Evolutionary conservation across 2,113 vertebrate species (phyloP).

Genomic region (Regulus satrapa): DNA sequence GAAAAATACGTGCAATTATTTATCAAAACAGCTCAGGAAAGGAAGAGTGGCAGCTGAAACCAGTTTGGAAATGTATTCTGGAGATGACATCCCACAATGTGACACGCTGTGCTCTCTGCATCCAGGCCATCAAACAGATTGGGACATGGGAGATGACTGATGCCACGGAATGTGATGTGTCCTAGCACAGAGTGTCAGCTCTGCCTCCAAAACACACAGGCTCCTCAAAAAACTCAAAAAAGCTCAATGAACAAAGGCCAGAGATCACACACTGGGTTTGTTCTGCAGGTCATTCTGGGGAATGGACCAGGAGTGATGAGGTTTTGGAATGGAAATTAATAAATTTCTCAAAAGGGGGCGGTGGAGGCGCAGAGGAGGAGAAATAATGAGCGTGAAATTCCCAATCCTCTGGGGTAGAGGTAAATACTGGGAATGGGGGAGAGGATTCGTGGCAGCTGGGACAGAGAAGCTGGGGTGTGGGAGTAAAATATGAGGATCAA

Average conservation of each 20-base stretch:
- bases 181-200: background rate
- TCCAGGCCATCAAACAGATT: constrained; percentile 27
- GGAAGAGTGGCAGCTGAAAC: background rate
- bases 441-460: background rate
- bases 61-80: background rate
- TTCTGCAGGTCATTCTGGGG: background rate
- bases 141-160: background rate
- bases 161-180: background rate
- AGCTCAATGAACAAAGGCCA: background rate
- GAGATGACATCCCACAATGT: background rate
- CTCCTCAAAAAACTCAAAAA: background rate
- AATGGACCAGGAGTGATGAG: background rate
- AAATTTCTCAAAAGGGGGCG: background rate
- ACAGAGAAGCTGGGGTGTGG: background rate
- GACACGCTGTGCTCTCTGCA: background rate
- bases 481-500: background rate
- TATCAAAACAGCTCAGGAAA: constrained; percentile 1
- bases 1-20: background rate
- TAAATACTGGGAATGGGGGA: fast-evolving
- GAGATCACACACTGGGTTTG: background rate
- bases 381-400: background rate
- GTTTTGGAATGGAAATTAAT: background rate
- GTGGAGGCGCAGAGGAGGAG: background rate
- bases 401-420: background rate
- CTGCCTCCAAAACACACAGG: background rate